Evolutionary conservation across 2,113 vertebrate species (phyloP).

Genomic region (Athene noctua): DNA sequence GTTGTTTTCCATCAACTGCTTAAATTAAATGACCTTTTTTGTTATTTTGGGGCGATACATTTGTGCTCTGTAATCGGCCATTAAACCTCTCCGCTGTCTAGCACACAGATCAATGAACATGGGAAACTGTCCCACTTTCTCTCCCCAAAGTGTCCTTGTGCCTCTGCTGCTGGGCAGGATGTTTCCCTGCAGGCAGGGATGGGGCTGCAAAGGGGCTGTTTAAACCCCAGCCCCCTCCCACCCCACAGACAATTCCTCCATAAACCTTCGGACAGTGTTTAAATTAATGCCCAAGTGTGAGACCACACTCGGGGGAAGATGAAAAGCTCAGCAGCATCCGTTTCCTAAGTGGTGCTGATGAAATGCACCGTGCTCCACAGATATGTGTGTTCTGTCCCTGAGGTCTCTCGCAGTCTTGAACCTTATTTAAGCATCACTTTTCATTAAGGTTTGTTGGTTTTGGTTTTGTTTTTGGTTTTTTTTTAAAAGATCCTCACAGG

Average conservation of each 20-base stretch:
- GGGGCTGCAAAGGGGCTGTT: not conserved
- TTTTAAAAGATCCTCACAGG: not conserved
- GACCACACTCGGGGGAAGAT: not conserved
- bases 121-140: not conserved
- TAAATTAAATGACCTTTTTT: conserved; percentile 23
- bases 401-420: not conserved
- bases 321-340: not conserved
- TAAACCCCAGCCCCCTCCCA: not conserved
- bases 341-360: not conserved
- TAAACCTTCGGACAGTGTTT: rapidly evolving
- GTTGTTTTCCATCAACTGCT: not conserved
- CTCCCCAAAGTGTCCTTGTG: not conserved
- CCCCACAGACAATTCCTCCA: rapidly evolving
- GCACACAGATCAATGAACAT: not conserved
- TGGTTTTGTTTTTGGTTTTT: not conserved
- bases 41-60: not conserved
- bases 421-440: not conserved
- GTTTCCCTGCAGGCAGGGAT: not conserved
- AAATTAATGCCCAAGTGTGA: not conserved
- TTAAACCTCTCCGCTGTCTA: not conserved
- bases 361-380: not conserved
- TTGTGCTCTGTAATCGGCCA: not conserved
- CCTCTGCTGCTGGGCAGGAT: not conserved
- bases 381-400: not conserved
- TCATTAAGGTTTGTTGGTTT: too few relatives aligned